These are phyloP conservation scores for Hyposmocoma kahamanoa DNA, from an alignment of 1,140 invertebrate genomes.

Conservation along the genomic window DNA sequence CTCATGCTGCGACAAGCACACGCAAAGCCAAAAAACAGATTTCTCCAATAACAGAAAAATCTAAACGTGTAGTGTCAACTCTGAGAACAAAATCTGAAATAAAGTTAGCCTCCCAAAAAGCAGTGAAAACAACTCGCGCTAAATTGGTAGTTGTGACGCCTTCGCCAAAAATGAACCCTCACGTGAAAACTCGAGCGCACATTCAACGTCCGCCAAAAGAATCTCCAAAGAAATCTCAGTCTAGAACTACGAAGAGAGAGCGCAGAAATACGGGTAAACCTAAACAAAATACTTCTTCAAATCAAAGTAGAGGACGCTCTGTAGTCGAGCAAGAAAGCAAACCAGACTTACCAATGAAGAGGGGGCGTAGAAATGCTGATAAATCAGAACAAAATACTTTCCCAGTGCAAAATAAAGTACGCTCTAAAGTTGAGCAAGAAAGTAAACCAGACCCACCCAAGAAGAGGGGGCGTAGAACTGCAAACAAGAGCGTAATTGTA, in stretches of 20 bases:
- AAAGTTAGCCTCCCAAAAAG: not conserved
- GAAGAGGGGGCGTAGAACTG: too few relatives aligned
- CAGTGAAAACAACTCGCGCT: slow-evolving; percentile 1
- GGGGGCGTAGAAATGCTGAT: too few relatives aligned
- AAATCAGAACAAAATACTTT: too few relatives aligned
- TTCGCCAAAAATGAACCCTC: slow-evolving; percentile 17
- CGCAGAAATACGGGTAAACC: not conserved
- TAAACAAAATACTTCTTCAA: too few relatives aligned
- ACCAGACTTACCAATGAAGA: too few relatives aligned
- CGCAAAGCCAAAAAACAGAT: not conserved
- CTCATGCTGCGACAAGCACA: not conserved
- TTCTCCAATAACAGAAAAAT: not conserved
- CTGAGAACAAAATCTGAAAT: slow-evolving; percentile 10
- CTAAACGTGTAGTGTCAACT: not conserved
- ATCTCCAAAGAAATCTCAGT: not conserved
- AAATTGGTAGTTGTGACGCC: slow-evolving; percentile 14
- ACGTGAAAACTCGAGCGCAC: not conserved
- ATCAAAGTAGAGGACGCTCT: too few relatives aligned
- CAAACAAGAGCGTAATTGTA: too few relatives aligned
- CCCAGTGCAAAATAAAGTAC: too few relatives aligned
- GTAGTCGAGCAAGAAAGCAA: too few relatives aligned
- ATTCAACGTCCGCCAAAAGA: not conserved
- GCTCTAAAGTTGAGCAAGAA: too few relatives aligned
- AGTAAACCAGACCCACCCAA: too few relatives aligned
- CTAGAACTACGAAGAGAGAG: not conserved